phyloP scores from a whole-genome alignment of 2,888 invertebrate genomes.

The Mantis religiosa region DNA sequence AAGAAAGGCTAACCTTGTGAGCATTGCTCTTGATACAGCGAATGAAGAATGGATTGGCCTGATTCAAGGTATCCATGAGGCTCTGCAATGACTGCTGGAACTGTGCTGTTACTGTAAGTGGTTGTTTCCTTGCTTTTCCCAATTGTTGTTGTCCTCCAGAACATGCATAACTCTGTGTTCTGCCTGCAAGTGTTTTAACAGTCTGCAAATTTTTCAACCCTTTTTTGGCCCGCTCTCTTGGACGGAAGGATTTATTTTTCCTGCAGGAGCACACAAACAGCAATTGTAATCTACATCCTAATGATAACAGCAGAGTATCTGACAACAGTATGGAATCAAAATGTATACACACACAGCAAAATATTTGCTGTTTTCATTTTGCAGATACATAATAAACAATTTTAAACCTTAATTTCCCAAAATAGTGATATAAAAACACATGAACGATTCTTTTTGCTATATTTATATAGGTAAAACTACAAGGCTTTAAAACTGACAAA shows the following conservation, averaged over 20 bases:
- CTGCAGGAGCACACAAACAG: slow-evolving; percentile 49
- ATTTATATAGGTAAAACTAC: too few species aligned
- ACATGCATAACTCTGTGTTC: slow-evolving; percentile 59
- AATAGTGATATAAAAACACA: too few species aligned
- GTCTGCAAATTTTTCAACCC: slow-evolving; percentile 87
- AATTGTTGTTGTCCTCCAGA: slow-evolving; percentile 39
- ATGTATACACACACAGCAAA: neutral
- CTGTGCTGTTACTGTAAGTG: slow-evolving; percentile 90
- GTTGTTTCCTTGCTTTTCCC: slow-evolving; percentile 68
- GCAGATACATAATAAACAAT: too few species aligned
- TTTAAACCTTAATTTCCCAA: too few species aligned
- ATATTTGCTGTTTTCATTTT: neutral
- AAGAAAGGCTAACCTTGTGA: slow-evolving; percentile 59
- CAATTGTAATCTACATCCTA: neutral
- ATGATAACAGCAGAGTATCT: neutral
- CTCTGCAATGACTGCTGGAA: slow-evolving; percentile 89
- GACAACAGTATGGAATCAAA: neutral
- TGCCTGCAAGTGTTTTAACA: slow-evolving; percentile 83
- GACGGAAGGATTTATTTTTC: slow-evolving; percentile 89
- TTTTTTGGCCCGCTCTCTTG: slow-evolving; percentile 79
- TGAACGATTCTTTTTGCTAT: too few species aligned
- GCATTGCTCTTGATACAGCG: slow-evolving; percentile 94
- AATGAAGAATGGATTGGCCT: slow-evolving; percentile 80
- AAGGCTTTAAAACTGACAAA: too few species aligned
- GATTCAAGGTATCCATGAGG: slow-evolving; percentile 89